Evolutionary conservation across 2,888 invertebrate species (phyloP).

Genomic region (Leptinotarsa juncta): DNA sequence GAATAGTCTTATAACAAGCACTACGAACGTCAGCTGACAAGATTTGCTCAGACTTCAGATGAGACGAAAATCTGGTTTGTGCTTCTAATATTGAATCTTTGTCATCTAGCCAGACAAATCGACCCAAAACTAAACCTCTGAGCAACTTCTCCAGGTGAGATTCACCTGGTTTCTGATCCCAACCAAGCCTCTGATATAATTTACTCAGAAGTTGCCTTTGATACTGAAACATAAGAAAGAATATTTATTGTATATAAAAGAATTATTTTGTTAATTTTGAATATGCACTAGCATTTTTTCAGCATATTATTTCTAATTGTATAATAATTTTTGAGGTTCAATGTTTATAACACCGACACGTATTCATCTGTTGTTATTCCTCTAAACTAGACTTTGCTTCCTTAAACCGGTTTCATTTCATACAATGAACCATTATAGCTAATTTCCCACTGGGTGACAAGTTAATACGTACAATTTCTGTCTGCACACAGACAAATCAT

Average conservation of each 20-base stretch:
- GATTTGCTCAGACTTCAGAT: conserved; percentile 74
- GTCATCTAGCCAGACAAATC: conserved; percentile 86
- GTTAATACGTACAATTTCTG: too few species aligned
- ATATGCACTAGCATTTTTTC: neutral
- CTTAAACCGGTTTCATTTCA: too few species aligned
- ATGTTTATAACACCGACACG: too few species aligned
- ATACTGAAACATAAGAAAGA: conserved; percentile 65
- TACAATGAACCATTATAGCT: too few species aligned
- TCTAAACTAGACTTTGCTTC: too few species aligned
- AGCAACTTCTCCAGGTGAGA: conserved; percentile 89
- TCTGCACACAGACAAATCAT: too few species aligned
- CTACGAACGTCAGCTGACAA: conserved; percentile 84
- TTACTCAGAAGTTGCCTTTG: conserved; percentile 80
- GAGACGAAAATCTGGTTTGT: conserved; percentile 72
- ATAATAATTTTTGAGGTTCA: too few species aligned
- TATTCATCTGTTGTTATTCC: too few species aligned
- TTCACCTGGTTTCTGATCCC: conserved; percentile 84
- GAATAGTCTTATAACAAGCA: conserved; percentile 84
- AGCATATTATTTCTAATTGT: neutral
- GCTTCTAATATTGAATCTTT: conserved; percentile 83
- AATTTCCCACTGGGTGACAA: too few species aligned
- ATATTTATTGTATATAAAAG: neutral
- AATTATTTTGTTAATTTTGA: neutral
- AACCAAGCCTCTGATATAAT: conserved; percentile 81
- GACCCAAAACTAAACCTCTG: conserved; percentile 84